phyloP scores from a whole-genome alignment of 2,113 vertebrate species.

The Oreotragus oreotragus region DNA sequence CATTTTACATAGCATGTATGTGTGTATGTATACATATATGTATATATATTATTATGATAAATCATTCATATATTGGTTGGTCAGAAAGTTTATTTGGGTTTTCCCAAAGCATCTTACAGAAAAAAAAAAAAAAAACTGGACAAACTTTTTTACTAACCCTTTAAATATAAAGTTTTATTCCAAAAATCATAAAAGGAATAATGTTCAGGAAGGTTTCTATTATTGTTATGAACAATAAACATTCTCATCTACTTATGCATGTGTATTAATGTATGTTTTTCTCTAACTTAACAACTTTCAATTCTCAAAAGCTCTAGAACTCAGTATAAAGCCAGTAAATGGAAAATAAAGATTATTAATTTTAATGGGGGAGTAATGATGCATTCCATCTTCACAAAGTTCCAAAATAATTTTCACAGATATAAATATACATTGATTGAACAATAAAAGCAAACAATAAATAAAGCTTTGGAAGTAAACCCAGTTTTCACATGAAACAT shows the following conservation, averaged over 20 bases:
- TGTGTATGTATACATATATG: background rate
- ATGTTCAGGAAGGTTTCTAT: background rate
- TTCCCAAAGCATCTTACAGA: background rate
- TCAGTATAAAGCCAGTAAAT: background rate
- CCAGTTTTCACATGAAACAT: background rate
- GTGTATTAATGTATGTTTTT: background rate
- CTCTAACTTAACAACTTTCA: background rate
- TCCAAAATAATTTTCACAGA: background rate
- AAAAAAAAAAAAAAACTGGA: background rate
- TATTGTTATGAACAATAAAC: background rate
- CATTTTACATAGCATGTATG: background rate
- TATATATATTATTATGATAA: background rate
- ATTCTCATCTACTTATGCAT: background rate
- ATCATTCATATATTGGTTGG: background rate
- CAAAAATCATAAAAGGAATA: background rate
- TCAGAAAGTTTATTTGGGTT: background rate
- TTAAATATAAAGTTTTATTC: background rate
- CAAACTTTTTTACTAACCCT: background rate
- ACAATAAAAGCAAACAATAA: background rate
- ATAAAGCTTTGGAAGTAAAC: background rate
- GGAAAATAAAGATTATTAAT: background rate
- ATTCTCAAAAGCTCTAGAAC: background rate
- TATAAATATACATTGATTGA: background rate
- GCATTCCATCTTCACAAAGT: background rate
- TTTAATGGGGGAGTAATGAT: background rate